These are phyloP conservation scores for Pachycephala philippinensis DNA, from an alignment of 2,113 vertebrate genomes.

Conservation along the genomic window DNA sequence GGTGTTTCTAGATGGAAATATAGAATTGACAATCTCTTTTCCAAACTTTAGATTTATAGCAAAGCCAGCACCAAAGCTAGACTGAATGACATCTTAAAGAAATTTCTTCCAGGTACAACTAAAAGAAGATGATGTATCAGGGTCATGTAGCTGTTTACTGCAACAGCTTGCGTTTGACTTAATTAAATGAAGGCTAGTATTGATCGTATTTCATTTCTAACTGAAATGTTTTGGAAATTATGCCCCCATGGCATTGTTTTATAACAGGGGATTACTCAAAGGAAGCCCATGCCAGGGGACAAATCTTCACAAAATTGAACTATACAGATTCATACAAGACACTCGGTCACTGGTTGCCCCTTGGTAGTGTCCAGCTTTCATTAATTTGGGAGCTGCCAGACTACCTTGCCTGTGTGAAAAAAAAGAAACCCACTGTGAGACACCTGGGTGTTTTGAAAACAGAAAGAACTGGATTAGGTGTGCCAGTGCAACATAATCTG, in stretches of 20 bases:
- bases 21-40: neutral
- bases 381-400: rapidly evolving
- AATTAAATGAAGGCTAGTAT: neutral
- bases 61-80: neutral
- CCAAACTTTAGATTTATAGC: neutral
- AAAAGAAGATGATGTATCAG: neutral
- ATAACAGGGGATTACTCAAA: neutral
- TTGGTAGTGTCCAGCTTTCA: neutral
- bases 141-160: neutral
- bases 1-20: neutral
- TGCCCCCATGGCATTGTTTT: neutral
- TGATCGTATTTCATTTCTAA: neutral
- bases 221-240: neutral
- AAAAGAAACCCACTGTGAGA: neutral
- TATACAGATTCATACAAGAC: neutral
- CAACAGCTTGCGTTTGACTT: constrained; percentile 16
- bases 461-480: neutral
- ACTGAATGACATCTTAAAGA: neutral
- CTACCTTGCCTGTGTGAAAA: too few relatives aligned
- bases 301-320: neutral
- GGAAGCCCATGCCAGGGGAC: neutral
- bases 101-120: neutral
- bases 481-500: neutral
- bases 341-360: neutral
- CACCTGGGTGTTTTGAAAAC: neutral